Evolutionary conservation across 2,888 invertebrate species (phyloP).

Genomic region (Brachyopa scutellaris): DNA sequence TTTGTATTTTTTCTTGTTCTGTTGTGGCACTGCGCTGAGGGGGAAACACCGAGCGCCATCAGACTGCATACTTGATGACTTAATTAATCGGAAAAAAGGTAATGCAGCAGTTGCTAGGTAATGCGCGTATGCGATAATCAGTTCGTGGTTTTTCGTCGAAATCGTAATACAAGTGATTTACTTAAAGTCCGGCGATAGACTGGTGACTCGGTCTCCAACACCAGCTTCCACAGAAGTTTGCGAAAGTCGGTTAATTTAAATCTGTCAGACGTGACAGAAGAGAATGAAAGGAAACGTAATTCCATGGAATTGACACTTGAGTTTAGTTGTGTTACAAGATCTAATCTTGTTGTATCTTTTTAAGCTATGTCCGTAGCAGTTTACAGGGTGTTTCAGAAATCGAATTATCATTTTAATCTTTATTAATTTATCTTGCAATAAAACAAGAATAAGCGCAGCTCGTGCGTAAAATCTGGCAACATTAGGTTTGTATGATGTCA

Average conservation of each 20-base stretch:
- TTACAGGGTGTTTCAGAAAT: too few species aligned
- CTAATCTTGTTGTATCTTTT: too few species aligned
- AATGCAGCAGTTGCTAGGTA: neutral
- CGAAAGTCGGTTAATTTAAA: constrained; percentile 37
- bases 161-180: constrained; percentile 13
- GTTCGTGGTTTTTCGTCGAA: constrained; percentile 56
- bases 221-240: constrained; percentile 42
- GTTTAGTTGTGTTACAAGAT: neutral
- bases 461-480: too few species aligned
- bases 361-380: too few species aligned
- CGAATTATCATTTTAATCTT: too few species aligned
- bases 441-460: too few species aligned
- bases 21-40: neutral
- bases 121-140: constrained; percentile 24
- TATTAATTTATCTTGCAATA: too few species aligned
- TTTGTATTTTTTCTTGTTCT: constrained; percentile 21
- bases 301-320: constrained; percentile 36
- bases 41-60: constrained; percentile 43
- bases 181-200: constrained; percentile 19
- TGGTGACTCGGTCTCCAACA: constrained; percentile 49
- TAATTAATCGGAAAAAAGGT: constrained; percentile 63
- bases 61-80: constrained; percentile 60
- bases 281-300: constrained; percentile 15
- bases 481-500: too few species aligned
- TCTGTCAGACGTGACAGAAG: constrained; percentile 25